A percentile compares a stretch with the other conserved stretches of the same genome.
phyloP scores from a whole-genome alignment of 2,888 invertebrate genomes.

The Brachyopa scutellaris region DNA sequence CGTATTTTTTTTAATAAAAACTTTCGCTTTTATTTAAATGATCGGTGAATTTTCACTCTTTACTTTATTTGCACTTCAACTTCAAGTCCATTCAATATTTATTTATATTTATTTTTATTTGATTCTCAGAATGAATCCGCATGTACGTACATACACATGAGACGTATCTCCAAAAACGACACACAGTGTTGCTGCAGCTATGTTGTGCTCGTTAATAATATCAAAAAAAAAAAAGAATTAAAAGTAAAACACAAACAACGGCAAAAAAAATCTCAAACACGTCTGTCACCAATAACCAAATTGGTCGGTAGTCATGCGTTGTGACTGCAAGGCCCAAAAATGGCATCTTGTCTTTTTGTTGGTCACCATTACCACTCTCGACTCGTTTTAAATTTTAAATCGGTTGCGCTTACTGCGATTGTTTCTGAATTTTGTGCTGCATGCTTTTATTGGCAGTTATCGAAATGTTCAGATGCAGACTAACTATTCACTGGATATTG shows the following conservation, averaged over 20 bases:
- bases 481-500: background rate
- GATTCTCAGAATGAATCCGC: slow-evolving; percentile 46
- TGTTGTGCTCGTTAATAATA: slow-evolving; percentile 53
- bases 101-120: slow-evolving; percentile 37
- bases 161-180: slow-evolving; percentile 43
- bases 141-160: slow-evolving; percentile 17
- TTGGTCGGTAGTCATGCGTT: slow-evolving; percentile 72
- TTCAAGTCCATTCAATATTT: slow-evolving; percentile 31
- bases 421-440: slow-evolving; percentile 30
- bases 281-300: slow-evolving; percentile 80
- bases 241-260: slow-evolving; percentile 63
- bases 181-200: slow-evolving; percentile 28
- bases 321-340: slow-evolving; percentile 69
- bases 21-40: slow-evolving; percentile 70
- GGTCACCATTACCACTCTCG: slow-evolving; percentile 65
- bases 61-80: slow-evolving; percentile 57
- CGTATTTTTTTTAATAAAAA: no score
- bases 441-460: slow-evolving; percentile 27
- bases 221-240: slow-evolving; percentile 30
- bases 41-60: slow-evolving; percentile 50
- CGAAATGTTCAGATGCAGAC: slow-evolving; percentile 21
- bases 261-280: slow-evolving; percentile 75
- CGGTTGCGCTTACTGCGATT: slow-evolving; percentile 43
- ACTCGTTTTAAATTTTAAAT: slow-evolving; percentile 63
- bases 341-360: slow-evolving; percentile 70